phyloP scores from a whole-genome alignment of 2,888 invertebrate genomes.

The Stictocephala bisonia region DNA sequence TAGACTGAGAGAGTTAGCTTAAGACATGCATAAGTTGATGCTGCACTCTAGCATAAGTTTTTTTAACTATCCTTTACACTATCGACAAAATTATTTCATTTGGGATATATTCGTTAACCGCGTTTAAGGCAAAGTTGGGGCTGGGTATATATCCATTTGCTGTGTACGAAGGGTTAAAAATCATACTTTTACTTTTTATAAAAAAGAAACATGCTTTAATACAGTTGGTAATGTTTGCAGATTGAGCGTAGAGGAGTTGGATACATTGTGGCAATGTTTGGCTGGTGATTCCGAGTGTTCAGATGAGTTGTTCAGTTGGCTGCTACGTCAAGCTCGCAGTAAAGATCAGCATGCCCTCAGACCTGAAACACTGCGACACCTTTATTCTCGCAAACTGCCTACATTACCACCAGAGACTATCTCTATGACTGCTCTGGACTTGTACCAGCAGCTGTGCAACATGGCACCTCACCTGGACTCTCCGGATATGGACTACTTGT shows the following conservation, averaged over 20 bases:
- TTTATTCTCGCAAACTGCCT: constrained; percentile 90
- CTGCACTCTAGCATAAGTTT: no score
- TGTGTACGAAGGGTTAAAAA: no score
- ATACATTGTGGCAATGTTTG: constrained; percentile 91
- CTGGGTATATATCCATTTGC: no score
- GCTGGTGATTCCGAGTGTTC: constrained; percentile 87
- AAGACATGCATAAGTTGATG: no score
- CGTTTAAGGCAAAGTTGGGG: no score
- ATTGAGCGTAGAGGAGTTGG: constrained; percentile 87
- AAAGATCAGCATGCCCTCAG: constrained; percentile 92
- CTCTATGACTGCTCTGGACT: constrained; percentile 89
- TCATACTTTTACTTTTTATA: no score
- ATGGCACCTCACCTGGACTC: constrained; percentile 77
- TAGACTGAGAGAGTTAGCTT: no score
- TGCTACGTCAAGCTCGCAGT: constrained; percentile 90
- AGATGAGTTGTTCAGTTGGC: constrained; percentile 94
- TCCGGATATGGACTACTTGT: constrained; percentile 91
- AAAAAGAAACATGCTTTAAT: not conserved
- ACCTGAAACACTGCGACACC: constrained; percentile 85
- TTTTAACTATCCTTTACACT: no score
- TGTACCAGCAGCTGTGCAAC: constrained; percentile 92
- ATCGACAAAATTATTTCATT: no score
- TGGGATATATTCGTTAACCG: no score
- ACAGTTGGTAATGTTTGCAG: constrained; percentile 64
- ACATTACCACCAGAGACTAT: constrained; percentile 89